Evolutionary conservation across 2,797 vertebrate species (phyloP).

Genomic region (Hippocampus kuda): DNA sequence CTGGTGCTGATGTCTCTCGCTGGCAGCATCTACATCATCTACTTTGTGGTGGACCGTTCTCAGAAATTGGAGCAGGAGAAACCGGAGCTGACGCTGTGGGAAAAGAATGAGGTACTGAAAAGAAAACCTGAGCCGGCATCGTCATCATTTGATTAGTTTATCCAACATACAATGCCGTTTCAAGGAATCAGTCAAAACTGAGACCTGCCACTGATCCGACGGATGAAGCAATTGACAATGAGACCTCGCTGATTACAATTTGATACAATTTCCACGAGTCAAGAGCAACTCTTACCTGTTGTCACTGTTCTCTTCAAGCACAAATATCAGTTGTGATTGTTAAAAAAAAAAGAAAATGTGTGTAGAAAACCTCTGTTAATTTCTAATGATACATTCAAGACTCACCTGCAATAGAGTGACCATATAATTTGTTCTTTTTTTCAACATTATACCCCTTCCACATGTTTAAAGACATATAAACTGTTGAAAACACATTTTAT

Average conservation of each 20-base stretch:
- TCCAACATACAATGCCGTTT: conserved; percentile 12
- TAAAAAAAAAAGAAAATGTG: neutral
- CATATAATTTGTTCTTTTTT: no score
- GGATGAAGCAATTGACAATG: conserved; percentile 1
- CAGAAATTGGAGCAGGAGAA: conserved; percentile 85
- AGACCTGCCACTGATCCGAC: conserved; percentile 13
- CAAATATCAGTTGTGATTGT: neutral
- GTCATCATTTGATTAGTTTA: conserved; percentile 33
- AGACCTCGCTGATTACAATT: neutral
- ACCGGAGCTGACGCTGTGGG: conserved; percentile 88
- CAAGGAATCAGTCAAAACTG: conserved; percentile 18
- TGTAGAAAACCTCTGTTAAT: neutral
- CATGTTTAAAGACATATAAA: no score
- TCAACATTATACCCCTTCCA: no score
- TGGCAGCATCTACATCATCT: conserved; percentile 98
- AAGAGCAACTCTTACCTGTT: no score
- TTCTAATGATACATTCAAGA: neutral
- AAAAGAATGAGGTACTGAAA: conserved; percentile 87
- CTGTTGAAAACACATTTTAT: no score
- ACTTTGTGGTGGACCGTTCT: conserved; percentile 95
- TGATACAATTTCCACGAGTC: neutral
- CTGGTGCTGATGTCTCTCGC: conserved; percentile 89
- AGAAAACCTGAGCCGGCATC: neutral
- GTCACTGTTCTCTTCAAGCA: neutral
- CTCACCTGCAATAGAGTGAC: neutral